phyloP scores from a whole-genome alignment of 2,113 vertebrate species.

The Shinisaurus crocodilurus region DNA sequence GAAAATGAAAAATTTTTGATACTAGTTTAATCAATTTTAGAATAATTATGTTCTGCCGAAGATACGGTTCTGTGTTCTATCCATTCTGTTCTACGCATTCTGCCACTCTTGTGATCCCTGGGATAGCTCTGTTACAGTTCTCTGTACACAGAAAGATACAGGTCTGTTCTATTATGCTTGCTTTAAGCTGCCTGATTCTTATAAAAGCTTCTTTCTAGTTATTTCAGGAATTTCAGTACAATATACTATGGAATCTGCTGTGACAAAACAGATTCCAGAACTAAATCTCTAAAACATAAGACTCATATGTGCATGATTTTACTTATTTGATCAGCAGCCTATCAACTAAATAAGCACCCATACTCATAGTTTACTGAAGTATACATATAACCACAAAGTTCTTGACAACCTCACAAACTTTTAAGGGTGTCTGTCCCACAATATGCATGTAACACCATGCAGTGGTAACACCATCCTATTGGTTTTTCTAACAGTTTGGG shows the following conservation, averaged over 20 bases:
- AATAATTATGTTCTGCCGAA: conserved; percentile 1
- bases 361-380: background rate
- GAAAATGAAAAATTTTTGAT: conserved; percentile 24
- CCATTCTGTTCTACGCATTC: background rate
- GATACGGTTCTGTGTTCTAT: background rate
- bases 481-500: too few species aligned
- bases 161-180: conserved; percentile 22
- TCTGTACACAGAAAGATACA: background rate
- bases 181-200: conserved; percentile 43
- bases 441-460: background rate
- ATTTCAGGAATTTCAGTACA: conserved; percentile 66
- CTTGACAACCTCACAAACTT: background rate
- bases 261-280: conserved; percentile 46
- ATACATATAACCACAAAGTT: background rate
- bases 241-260: conserved; percentile 65
- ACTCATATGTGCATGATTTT: conserved; percentile 37
- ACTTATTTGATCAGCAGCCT: background rate
- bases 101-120: conserved; percentile 14
- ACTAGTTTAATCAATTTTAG: conserved; percentile 6
- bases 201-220: conserved; percentile 24
- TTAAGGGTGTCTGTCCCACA: background rate
- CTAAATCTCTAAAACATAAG: conserved; percentile 56
- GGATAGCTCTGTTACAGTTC: conserved; percentile 3
- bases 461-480: too few species aligned
- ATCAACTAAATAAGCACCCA: background rate